Base-by-base conservation (phyloP, 2,888 invertebrate genomes). In the Agrochola macilenta region DNA sequence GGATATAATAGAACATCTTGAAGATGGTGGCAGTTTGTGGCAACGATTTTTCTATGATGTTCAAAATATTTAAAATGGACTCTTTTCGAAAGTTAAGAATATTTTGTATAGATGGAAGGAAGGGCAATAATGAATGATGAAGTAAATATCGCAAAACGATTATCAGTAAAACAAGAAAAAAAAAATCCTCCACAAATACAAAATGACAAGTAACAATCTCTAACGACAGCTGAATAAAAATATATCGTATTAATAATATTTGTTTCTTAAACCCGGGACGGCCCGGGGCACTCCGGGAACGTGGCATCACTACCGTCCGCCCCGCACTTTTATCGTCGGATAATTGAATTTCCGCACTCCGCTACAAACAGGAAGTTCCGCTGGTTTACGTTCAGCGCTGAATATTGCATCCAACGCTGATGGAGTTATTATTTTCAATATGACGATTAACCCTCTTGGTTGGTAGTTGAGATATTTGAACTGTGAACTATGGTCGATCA, bases 301-400 rank as follows among this genome's bases (percentile, higher is more conserved):
- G 84, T 87, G 88, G 87, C 89, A 87, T 87, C 90, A 86, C 88
- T 89, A 89, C 86, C 89, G 88, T 84, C 89, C 88, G 87, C 88
- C 87, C 90, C 92, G 89, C 90, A 95, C 94, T 95, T 96, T 96
- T 95, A 95, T 95, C 93, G 94, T 90, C 89, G 90, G 91, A 93
- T 96, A 96, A 96, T 96, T 96, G 95, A 95, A 96, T 96, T 95
- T 96, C 96, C 96, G 94, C 92, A 90, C 93, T 91, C 93, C 91
- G 93, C 93, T 93, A 93, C 95, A 95, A 95, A 95, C 96, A 94
- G 95, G 95, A 96, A 95, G 94, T 93, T 92, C 91, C 89, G 91
- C 88, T 91, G 92, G 93, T 92, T 91, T 90, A 90, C 92, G 90
- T 88, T 92, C 89, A 81, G 84, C 91, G 89, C 90, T 92, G 94